Conservation (phyloP, 2,797 vertebrate genomes). For the Sebastes steindachneri region DNA sequence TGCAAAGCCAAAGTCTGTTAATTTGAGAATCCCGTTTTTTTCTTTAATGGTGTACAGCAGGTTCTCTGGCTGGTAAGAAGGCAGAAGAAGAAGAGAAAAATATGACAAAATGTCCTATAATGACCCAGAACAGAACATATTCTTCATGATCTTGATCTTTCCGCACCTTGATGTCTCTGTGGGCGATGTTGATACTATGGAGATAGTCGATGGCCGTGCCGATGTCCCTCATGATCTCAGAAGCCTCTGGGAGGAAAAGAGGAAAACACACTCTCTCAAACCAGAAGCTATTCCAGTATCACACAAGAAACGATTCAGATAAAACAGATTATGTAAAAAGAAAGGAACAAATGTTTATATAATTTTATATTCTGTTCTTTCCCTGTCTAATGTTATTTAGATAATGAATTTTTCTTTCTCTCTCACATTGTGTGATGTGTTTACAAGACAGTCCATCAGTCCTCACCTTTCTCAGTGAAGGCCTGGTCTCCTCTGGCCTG, state of each 20-base stretch:
- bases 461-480: constrained; percentile 96
- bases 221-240: constrained; percentile 96
- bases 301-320: background rate
- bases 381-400: background rate
- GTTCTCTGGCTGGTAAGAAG: constrained; percentile 91
- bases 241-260: constrained; percentile 87
- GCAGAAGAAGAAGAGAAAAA: background rate
- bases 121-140: background rate
- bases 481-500: constrained; percentile 97
- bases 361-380: background rate
- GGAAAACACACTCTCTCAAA: constrained; percentile 63
- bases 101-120: background rate
- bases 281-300: constrained; percentile 21
- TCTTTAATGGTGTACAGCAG: constrained; percentile 93
- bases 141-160: background rate
- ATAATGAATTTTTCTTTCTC: background rate
- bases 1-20: constrained; percentile 98
- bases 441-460: background rate
- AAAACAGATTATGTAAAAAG: background rate
- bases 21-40: constrained; percentile 88
- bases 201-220: constrained; percentile 94
- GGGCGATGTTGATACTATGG: constrained; percentile 93
- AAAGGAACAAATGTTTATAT: background rate
- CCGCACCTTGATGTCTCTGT: constrained; percentile 97
- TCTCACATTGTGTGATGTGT: background rate